Base-by-base conservation (phyloP, 2,888 invertebrate genomes). In the Epirrhoe tristata region DNA sequence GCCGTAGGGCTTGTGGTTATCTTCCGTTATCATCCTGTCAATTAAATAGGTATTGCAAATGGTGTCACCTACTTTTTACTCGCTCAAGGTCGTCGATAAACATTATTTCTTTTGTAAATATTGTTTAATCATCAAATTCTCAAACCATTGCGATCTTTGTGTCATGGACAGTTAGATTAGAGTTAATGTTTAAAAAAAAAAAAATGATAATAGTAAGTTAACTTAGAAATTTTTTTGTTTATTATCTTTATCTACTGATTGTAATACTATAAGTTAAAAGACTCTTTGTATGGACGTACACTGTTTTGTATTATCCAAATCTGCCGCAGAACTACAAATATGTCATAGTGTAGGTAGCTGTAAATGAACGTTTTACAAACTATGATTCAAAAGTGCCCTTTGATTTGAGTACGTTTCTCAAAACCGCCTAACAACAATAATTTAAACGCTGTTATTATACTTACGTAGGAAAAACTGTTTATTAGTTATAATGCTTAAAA, bases 61-160 rank as follows among this genome's bases (percentile, higher is more conserved):
- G 77, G 83, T 84, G 91, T 90, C 90, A 92, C 92, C 92, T 83
- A 92, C 89, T 88, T 92, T 86, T 87, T 77, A 79, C 82, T 81
- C 79, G 84, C 82, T 89, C 90, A 93, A 91, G 92, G 92, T 91
- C 89, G 82, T 78, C 76, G 82, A 83, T 89, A 85, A 84, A 78
- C 78, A 77, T 79, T 80, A 79, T 82, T 70, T 68, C 53, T 58
- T 61, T 81, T 82, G 81, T 79, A 82, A 81, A 81, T 81, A 83
- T 81, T 83, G 75, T 77, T 77, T 83, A 82, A 83, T 85, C 83
- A 83, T 82, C 76, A 81, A 79, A 83, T 85, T 75, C 71, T 83
- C 78, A 74, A 80, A 80, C 74, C 74, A 78, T 73, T 69, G 71
- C 81, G 80, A 87, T 85, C 84, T 81, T 66, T 73, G 77, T 85